These are phyloP conservation scores for Drosophila busckii DNA, from an alignment of 1,140 invertebrate genomes.

Conservation along the genomic window DNA sequence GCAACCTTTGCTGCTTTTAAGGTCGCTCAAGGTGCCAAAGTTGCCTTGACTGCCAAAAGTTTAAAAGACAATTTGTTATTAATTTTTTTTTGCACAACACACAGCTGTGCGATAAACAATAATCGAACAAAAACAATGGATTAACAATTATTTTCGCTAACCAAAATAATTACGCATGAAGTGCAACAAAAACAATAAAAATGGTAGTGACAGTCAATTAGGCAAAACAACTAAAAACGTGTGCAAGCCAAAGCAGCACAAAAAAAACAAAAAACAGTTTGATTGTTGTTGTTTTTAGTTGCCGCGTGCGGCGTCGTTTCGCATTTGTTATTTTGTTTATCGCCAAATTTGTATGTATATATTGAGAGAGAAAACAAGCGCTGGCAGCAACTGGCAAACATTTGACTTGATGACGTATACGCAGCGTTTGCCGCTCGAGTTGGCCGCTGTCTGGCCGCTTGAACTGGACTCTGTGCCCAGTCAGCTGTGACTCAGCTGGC, in stretches of 20 bases:
- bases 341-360: slow-evolving; percentile 2
- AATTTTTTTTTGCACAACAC: not conserved
- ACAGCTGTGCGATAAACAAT: slow-evolving; percentile 8
- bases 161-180: slow-evolving; percentile 23
- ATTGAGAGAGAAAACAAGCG: not conserved
- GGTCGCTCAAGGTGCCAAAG: slow-evolving; percentile 16
- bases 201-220: slow-evolving; percentile 23
- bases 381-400: not conserved
- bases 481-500: not conserved
- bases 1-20: too few species aligned
- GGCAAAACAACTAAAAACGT: slow-evolving; percentile 23
- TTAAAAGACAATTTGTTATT: slow-evolving; percentile 16
- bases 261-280: slow-evolving; percentile 17
- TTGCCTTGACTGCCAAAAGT: slow-evolving; percentile 30
- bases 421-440: slow-evolving; percentile 1
- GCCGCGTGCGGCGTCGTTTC: slow-evolving; percentile 3
- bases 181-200: slow-evolving; percentile 6
- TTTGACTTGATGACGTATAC: slow-evolving; percentile 34
- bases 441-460: not conserved
- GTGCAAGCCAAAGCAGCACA: slow-evolving; percentile 7
- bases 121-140: slow-evolving; percentile 3
- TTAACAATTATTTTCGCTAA: slow-evolving; percentile 12
- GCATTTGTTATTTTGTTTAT: slow-evolving; percentile 22
- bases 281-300: slow-evolving; percentile 1
- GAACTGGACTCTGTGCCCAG: not conserved